Evolutionary conservation across 2,113 vertebrate genomes (phyloP), one percentile per base, ranked within the genome.

Genomic region (Clinocottus analis): DNA sequence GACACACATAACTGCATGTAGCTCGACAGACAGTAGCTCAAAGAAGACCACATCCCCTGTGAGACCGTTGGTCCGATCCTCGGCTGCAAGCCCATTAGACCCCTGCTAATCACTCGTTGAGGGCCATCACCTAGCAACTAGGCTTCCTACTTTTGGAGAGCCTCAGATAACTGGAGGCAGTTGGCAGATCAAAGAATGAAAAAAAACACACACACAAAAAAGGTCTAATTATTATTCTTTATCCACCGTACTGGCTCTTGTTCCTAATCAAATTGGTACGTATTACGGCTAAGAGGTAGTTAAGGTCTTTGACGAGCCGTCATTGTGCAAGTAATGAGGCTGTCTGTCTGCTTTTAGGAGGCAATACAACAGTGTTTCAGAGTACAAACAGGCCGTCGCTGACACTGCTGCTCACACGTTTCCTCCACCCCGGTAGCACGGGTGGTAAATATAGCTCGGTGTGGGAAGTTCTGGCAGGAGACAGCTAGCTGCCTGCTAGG

Each of bases 391-490:
- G 73, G 68, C 80, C 86, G 65, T 83, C 85, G 77, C 80, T 89
- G 90, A 90, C 85, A 85, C 72, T 55, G 83, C 79, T 74, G 88
- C 87, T 90, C 63, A 64, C 89, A 74, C 73, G 45, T 79, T 90
- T 79, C 90, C 85, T 89, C 89, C 86, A 85, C 78, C 89, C 72
- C 76, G 64, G 89, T 75, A 76, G 74, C 85, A 59, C 56, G 70
- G 82, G 84, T 68, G 75, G 86, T 92, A 93, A 93, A 91, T 93
- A 91, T 93, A 93, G 91, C 84, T 60, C 7, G 51, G 87, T 83
- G 91, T 93, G 91, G 93, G 93, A 89, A 89, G 91, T 71, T 91
- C 83, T 93, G 93, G 91, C 90, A 90, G 80, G 61, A 90, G 83
- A 84, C 89, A 62, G 61, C 83, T 85, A 76, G 84, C 74, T 83